Percentiles rank a stretch among this genome's conserved stretches.
Conservation (phyloP, 2,888 invertebrate species). For the Frankliniella fusca region DNA sequence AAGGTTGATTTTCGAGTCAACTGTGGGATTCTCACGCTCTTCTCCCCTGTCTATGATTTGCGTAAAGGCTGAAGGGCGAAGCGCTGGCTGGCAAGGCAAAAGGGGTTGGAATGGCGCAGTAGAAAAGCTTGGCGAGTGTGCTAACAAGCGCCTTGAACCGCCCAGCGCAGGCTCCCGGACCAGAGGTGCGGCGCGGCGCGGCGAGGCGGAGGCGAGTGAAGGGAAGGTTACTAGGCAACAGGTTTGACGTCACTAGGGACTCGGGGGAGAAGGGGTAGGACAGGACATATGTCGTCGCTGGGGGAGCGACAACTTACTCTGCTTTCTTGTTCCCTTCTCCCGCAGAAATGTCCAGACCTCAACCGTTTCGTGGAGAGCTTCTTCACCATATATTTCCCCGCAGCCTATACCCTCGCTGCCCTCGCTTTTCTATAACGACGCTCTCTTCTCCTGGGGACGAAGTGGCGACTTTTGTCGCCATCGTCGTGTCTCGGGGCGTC, state of each 20-base stretch:
- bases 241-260: slow-evolving; percentile 36
- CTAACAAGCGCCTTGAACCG: background rate
- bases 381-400: too few relatives aligned
- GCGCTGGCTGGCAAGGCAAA: background rate
- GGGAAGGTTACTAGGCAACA: slow-evolving; percentile 33
- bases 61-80: background rate
- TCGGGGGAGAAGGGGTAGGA: background rate
- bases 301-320: too few relatives aligned
- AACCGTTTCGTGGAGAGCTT: too few relatives aligned
- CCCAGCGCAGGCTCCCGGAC: too few relatives aligned
- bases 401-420: too few relatives aligned
- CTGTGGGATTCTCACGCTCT: background rate
- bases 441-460: too few relatives aligned
- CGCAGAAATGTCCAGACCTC: too few relatives aligned
- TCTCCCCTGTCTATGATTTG: background rate
- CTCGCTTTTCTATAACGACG: too few relatives aligned
- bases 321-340: too few relatives aligned
- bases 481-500: background rate
- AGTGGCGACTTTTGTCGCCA: too few relatives aligned
- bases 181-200: too few relatives aligned
- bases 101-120: background rate
- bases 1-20: too few relatives aligned
- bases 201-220: background rate
- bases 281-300: background rate
- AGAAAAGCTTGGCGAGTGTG: background rate